A percentile compares a stretch with the other conserved stretches of the same genome.
phyloP scores from a whole-genome alignment of 2,113 vertebrate species.

The Acrocephalus kingi region DNA sequence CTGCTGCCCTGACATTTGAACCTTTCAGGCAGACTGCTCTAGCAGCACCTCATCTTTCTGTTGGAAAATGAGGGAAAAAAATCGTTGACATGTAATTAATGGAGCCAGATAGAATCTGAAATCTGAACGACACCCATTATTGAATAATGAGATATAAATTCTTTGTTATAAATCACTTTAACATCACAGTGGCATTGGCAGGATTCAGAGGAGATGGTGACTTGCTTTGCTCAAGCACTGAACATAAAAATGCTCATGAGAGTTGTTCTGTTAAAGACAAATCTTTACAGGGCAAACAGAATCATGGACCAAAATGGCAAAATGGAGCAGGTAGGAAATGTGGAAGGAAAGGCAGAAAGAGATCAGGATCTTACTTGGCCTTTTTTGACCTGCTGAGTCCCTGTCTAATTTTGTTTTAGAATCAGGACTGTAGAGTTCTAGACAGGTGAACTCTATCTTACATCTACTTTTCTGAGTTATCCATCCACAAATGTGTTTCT shows the following conservation, averaged over 20 bases:
- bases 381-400: background rate
- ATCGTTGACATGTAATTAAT: background rate
- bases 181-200: background rate
- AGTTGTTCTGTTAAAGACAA: background rate
- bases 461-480: background rate
- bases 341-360: background rate
- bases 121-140: conserved; percentile 5
- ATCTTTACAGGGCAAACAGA: background rate
- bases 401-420: background rate
- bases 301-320: background rate
- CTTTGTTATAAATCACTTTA: background rate
- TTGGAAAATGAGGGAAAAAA: background rate
- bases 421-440: background rate
- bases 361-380: background rate
- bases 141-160: conserved; percentile 31
- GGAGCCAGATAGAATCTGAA: conserved; percentile 9
- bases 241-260: background rate
- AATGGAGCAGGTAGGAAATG: background rate
- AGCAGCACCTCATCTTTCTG: conserved; percentile 9
- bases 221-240: background rate
- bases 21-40: conserved; percentile 5
- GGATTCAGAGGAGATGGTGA: background rate
- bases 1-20: conserved; percentile 23
- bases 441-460: background rate
- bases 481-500: background rate